phyloP scores from a whole-genome alignment of 2,888 invertebrate species.

The Hypercompe scribonia region DNA sequence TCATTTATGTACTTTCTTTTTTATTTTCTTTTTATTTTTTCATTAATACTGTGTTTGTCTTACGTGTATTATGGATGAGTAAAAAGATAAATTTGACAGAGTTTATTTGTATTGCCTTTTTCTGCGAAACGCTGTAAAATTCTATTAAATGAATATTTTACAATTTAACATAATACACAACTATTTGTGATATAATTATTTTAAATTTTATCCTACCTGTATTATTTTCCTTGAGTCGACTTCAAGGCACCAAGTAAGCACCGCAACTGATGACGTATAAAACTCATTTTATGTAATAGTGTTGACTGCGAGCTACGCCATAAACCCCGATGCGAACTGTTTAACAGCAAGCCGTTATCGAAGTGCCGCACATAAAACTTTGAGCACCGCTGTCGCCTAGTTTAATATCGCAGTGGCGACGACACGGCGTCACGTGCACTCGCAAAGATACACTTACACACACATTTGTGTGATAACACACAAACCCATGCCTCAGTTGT shows the following conservation, averaged over 20 bases:
- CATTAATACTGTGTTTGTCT: too few relatives aligned
- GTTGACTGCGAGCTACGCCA: not conserved
- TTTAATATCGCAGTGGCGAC: slow-evolving; percentile 81
- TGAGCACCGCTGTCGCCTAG: slow-evolving; percentile 61
- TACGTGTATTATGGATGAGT: too few relatives aligned
- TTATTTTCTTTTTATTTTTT: too few relatives aligned
- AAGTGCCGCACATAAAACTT: slow-evolving; percentile 42
- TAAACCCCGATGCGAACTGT: not conserved
- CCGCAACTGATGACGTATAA: not conserved
- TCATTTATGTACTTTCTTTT: too few relatives aligned
- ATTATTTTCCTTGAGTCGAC: not conserved
- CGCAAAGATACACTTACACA: slow-evolving; percentile 74
- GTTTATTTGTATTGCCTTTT: too few relatives aligned
- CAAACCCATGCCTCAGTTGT: slow-evolving; percentile 28
- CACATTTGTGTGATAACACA: slow-evolving; percentile 43
- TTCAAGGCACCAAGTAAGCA: not conserved
- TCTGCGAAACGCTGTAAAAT: too few relatives aligned
- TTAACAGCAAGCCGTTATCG: not conserved
- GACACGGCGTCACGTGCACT: slow-evolving; percentile 80
- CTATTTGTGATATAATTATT: too few relatives aligned
- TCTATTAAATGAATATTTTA: too few relatives aligned
- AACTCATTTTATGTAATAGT: not conserved
- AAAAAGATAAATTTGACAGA: too few relatives aligned
- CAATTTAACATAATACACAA: too few relatives aligned
- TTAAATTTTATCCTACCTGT: too few relatives aligned